Conservation (phyloP, 2,797 vertebrate genomes). For the Echiichthys vipera region DNA sequence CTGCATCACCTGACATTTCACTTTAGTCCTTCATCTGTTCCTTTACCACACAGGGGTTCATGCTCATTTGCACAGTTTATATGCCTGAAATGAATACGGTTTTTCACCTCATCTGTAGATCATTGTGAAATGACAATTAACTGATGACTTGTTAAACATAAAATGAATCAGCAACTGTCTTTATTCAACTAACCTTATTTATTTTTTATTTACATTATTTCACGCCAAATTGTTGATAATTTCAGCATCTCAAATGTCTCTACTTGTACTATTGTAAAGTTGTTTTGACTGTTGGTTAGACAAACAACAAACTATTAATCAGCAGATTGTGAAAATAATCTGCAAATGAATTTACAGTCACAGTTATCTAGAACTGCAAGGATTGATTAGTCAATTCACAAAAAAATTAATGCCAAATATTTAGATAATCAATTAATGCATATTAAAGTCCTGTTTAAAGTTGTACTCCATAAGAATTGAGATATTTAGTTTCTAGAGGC, state of each 20-base stretch:
- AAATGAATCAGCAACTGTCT: background rate
- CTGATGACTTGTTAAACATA: background rate
- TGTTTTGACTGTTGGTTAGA: background rate
- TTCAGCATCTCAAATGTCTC: background rate
- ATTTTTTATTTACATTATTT: no score
- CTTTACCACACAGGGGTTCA: background rate
- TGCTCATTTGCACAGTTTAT: background rate
- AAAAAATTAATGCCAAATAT: background rate
- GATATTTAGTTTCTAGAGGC: no score
- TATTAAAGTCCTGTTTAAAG: background rate
- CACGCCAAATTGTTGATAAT: background rate
- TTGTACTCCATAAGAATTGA: no score
- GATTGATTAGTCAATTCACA: background rate
- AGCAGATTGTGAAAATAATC: background rate
- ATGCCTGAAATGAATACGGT: background rate
- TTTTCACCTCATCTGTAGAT: background rate
- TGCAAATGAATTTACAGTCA: background rate
- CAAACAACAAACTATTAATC: background rate
- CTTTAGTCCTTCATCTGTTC: background rate
- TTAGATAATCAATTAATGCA: background rate
- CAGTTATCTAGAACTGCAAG: background rate
- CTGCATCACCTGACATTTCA: conserved; percentile 25
- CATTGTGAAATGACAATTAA: background rate
- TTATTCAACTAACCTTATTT: background rate
- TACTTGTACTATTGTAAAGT: background rate